phyloP scores from a whole-genome alignment of 53 echinoderm and acorn worm species.

The Echinometra lucunter region DNA sequence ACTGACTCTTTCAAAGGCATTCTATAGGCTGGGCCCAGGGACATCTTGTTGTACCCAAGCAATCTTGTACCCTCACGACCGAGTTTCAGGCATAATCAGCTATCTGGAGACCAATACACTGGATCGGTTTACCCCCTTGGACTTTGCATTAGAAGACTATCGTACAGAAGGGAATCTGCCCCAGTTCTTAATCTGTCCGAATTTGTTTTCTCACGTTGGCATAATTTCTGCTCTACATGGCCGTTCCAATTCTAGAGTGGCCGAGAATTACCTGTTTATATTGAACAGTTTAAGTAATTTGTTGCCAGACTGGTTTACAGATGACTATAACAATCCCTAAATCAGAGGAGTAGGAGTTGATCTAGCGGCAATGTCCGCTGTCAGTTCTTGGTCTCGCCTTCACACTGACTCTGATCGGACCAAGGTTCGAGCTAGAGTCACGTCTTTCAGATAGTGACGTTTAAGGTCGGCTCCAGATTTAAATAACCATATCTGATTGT shows the following conservation, averaged over 20 bases:
- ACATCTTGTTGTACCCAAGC: conserved; percentile 42
- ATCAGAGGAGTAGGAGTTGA: too few species aligned
- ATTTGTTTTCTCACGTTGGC: not conserved
- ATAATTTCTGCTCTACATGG: not conserved
- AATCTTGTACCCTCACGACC: not conserved
- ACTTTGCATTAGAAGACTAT: not conserved
- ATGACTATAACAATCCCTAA: too few species aligned
- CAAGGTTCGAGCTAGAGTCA: too few species aligned
- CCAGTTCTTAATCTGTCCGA: not conserved
- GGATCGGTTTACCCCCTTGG: not conserved
- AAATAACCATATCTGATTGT: too few species aligned
- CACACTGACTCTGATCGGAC: too few species aligned
- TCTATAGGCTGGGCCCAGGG: conserved; percentile 45
- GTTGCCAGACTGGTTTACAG: not conserved
- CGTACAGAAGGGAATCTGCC: not conserved
- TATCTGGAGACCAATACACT: not conserved
- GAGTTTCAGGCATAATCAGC: not conserved
- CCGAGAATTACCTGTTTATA: not conserved
- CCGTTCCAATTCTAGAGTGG: not conserved
- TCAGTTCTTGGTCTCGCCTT: too few species aligned
- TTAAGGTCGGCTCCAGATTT: too few species aligned
- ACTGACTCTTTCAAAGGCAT: not conserved
- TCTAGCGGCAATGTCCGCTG: too few species aligned
- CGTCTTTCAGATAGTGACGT: too few species aligned
- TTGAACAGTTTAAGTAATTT: not conserved